Percentiles rank a stretch among this genome's conserved stretches.
These are phyloP conservation scores for Ceratosolen solmsi DNA, from an alignment of 1,140 invertebrate species.

Conservation along the genomic window DNA sequence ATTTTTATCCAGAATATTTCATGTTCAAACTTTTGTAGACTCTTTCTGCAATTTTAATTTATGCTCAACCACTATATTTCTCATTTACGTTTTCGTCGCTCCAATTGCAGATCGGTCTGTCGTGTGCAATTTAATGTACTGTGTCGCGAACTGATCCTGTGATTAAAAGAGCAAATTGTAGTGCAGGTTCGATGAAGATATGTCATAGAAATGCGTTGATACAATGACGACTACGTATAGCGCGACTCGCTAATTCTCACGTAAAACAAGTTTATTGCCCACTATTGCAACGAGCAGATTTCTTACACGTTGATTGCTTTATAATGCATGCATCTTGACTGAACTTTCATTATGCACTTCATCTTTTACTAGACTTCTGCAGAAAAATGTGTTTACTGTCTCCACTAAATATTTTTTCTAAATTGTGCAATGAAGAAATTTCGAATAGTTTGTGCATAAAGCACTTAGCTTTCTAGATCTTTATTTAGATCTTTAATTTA, in stretches of 20 bases:
- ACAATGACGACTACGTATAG: constrained; percentile 4
- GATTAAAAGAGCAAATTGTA: background rate
- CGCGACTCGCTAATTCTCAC: constrained; percentile 38
- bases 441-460: background rate
- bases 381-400: background rate
- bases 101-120: background rate
- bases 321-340: background rate
- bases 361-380: no score
- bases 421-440: constrained; percentile 1
- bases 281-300: background rate
- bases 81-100: background rate
- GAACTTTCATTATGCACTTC: background rate
- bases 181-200: background rate
- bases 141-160: background rate
- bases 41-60: background rate
- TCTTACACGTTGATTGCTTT: background rate
- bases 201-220: constrained; percentile 14
- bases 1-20: no score
- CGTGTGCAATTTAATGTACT: background rate
- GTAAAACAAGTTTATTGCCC: constrained; percentile 25
- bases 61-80: background rate
- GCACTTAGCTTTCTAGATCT: background rate
- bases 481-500: constrained; percentile 5
- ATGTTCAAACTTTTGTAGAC: background rate
- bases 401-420: background rate